Conservation (phyloP, 2,113 vertebrate genomes). For the human (Homo sapiens) region GRCh38 chrX:37380001-37380500, state of each 20-base stretch:
- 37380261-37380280: not conserved
- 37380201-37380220: conserved; percentile 9
- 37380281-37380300: conserved; percentile 44
- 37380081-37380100: conserved; percentile 12
- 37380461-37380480: not conserved
- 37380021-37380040: conserved; percentile 10
- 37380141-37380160: not conserved
- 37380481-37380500: conserved; percentile 22
- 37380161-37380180: not conserved
- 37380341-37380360: not conserved
- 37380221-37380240: not conserved
- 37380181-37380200: not conserved
- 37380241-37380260: not conserved
- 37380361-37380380: conserved; percentile 3
- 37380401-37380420: not conserved
- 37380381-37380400: not conserved
- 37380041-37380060: not conserved
- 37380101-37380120: conserved; percentile 4
- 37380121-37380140: conserved; percentile 13
- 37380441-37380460: not conserved
- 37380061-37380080: conserved; percentile 32
- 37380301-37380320: not conserved
- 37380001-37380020: not conserved
- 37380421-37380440: not conserved
- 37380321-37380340: conserved; percentile 39